Conservation (phyloP, 2,797 vertebrate species). For the Melanotaenia boesemani region DNA sequence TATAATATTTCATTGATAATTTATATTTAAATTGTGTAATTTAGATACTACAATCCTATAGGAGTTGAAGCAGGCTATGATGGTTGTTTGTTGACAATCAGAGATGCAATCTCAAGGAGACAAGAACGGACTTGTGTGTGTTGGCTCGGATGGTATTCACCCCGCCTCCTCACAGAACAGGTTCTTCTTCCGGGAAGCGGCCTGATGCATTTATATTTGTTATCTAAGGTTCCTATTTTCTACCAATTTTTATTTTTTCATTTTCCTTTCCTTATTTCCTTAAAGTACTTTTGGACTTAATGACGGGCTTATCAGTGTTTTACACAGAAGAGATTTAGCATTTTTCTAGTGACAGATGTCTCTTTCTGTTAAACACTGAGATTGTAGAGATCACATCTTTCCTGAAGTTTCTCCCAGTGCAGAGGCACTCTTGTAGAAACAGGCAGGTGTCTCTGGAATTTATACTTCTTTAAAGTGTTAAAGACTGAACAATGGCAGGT, state of each 20-base stretch:
- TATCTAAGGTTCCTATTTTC: conserved; percentile 4
- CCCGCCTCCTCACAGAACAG: not conserved
- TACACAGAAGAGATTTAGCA: conserved; percentile 19
- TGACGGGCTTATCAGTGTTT: conserved; percentile 19
- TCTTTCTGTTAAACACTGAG: conserved; percentile 37
- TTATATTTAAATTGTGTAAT: not conserved
- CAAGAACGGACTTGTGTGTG: not conserved
- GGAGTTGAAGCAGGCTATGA: not conserved
- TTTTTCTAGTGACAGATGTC: conserved; percentile 32
- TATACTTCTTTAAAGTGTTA: not conserved
- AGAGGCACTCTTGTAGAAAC: not conserved
- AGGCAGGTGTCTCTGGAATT: conserved; percentile 1
- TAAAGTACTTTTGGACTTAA: not conserved
- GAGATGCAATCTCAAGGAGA: not conserved
- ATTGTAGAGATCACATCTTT: conserved; percentile 4
- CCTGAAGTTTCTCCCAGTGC: not conserved
- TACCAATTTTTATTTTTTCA: not conserved
- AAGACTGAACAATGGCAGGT: not conserved
- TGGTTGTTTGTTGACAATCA: conserved; percentile 11
- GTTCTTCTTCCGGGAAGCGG: not conserved
- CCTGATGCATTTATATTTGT: not conserved
- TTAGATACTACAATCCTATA: not conserved
- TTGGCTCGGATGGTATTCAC: not conserved
- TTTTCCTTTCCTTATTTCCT: conserved; percentile 1
- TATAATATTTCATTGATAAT: not conserved